Percentiles rank a stretch among this genome's conserved stretches.
Conservation (phyloP, 2,797 vertebrate genomes). For the Catharus ustulatus region DNA sequence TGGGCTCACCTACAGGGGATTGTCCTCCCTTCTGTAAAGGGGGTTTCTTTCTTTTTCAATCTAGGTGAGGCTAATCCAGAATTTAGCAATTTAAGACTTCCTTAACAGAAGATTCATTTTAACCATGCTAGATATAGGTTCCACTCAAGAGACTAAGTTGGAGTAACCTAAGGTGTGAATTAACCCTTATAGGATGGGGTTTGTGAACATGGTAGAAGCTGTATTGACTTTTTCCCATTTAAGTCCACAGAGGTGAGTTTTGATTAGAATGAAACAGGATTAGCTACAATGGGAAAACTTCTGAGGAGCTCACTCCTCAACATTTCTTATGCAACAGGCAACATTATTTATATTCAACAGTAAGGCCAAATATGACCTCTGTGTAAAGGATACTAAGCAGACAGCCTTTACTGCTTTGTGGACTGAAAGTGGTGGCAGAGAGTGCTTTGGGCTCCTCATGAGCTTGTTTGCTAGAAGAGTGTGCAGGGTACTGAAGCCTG, state of each 20-base stretch:
- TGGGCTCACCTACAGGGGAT: background rate
- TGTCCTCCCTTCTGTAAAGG: background rate
- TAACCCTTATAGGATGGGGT: background rate
- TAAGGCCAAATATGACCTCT: background rate
- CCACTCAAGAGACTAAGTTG: background rate
- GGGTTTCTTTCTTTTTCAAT: background rate
- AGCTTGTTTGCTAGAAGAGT: background rate
- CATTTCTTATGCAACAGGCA: background rate
- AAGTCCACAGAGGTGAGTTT: background rate
- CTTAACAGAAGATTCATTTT: background rate
- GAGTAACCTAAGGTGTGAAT: background rate
- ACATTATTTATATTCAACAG: background rate
- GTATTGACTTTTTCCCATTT: background rate
- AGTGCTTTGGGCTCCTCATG: background rate
- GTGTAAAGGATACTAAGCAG: background rate
- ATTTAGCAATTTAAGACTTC: background rate
- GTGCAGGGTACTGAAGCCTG: background rate
- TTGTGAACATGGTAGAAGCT: background rate
- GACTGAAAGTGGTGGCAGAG: background rate
- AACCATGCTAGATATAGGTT: rapidly evolving
- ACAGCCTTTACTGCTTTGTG: background rate
- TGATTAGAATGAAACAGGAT: background rate
- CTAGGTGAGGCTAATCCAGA: background rate
- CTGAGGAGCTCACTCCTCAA: background rate
- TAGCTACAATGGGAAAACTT: background rate